These are phyloP conservation scores for Notothenia coriiceps DNA, from an alignment of 2,113 vertebrate genomes.

Conservation along the genomic window DNA sequence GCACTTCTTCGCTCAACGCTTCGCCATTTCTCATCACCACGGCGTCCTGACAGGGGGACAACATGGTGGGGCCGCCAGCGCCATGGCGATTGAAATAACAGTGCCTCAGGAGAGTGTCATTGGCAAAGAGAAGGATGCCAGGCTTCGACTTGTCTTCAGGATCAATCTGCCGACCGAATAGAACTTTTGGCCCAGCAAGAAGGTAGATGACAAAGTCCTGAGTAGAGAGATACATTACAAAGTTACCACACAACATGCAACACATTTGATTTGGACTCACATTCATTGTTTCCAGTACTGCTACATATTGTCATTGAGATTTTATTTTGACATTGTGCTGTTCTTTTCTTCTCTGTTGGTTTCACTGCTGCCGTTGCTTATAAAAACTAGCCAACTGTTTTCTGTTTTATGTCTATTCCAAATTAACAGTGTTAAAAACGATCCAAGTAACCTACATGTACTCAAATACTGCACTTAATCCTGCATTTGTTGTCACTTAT, in stretches of 20 bases:
- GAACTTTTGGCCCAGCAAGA: constrained; percentile 65
- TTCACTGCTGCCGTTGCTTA: not conserved
- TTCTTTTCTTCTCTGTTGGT: not conserved
- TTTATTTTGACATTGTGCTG: not conserved
- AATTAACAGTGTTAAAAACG: not conserved
- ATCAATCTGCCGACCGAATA: constrained; percentile 69
- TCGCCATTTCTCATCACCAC: constrained; percentile 78
- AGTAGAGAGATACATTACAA: constrained; percentile 11
- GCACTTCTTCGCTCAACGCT: constrained; percentile 60
- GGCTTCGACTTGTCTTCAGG: constrained; percentile 44
- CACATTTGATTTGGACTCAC: not conserved
- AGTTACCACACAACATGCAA: not conserved
- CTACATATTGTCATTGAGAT: not conserved
- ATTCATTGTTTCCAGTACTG: not conserved
- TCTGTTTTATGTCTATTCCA: not conserved
- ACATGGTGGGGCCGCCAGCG: constrained; percentile 27
- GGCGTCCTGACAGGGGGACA: constrained; percentile 69
- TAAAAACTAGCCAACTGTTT: not conserved
- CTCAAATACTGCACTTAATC: not conserved
- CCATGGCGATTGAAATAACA: constrained; percentile 74
- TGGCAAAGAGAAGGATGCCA: constrained; percentile 75
- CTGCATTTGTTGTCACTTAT: too few species aligned
- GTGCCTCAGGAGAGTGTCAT: constrained; percentile 79
- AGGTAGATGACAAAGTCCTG: constrained; percentile 86
- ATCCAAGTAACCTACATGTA: not conserved